phyloP scores from a whole-genome alignment of 2,113 vertebrate species.

The Megaptera novaeangliae region DNA sequence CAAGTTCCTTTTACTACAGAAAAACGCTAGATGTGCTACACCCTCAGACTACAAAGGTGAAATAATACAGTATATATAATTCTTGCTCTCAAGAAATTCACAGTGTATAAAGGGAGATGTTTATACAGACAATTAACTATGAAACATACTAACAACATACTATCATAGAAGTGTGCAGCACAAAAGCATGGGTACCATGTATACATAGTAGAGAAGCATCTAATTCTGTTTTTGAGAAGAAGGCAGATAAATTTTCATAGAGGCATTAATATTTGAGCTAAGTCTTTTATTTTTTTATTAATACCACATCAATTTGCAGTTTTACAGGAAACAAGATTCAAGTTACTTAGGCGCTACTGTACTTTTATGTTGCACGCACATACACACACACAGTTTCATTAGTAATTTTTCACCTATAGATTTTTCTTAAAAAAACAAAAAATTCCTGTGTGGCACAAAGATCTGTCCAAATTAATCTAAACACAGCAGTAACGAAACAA shows the following conservation, averaged over 20 bases:
- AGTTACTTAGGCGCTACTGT: conserved; percentile 57
- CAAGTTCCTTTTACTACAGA: neutral
- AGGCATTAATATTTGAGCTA: conserved; percentile 11
- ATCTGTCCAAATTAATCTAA: conserved; percentile 46
- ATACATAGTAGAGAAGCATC: neutral
- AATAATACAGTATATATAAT: neutral
- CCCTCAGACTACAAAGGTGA: neutral
- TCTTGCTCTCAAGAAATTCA: conserved; percentile 11
- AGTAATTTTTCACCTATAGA: conserved; percentile 64
- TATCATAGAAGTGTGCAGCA: neutral
- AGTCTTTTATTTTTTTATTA: conserved; percentile 57
- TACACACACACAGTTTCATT: conserved; percentile 63
- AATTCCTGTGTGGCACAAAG: conserved; percentile 55
- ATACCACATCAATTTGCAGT: conserved; percentile 74
- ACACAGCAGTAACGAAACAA: conserved; percentile 69
- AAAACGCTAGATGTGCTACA: neutral
- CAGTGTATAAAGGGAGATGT: neutral
- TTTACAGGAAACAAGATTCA: conserved; percentile 63
- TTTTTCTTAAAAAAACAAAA: conserved; percentile 47
- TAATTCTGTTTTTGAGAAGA: neutral
- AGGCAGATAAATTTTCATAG: neutral
- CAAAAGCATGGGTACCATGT: neutral
- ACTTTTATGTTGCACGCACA: conserved; percentile 68
- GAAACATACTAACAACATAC: neutral
- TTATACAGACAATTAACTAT: neutral